Conservation (phyloP, 2,888 invertebrate genomes). For the Nomada goodeniana region DNA sequence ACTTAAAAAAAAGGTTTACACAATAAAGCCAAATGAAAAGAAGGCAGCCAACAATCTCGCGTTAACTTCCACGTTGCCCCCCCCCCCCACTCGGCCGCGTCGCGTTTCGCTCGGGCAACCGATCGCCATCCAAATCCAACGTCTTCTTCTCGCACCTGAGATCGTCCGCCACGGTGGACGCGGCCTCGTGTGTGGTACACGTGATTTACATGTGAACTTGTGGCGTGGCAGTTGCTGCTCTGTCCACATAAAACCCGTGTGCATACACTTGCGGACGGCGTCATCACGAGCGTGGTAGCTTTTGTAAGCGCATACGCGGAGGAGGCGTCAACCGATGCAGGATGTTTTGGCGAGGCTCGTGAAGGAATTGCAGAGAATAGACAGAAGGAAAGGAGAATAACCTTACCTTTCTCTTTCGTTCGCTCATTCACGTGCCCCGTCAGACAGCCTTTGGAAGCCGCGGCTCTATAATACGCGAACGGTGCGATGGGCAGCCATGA, state of each 20-base stretch:
- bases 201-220: constrained; percentile 72
- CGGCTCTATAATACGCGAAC: constrained; percentile 21
- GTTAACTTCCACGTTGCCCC: background rate
- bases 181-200: constrained; percentile 71
- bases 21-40: background rate
- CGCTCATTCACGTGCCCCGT: constrained; percentile 6
- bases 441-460: constrained; percentile 44
- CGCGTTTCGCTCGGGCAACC: constrained; percentile 25
- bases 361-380: constrained; percentile 72
- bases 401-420: background rate
- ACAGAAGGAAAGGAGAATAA: constrained; percentile 36
- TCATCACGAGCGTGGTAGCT: constrained; percentile 51
- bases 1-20: background rate
- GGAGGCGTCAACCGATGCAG: constrained; percentile 68
- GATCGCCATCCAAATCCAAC: constrained; percentile 52
- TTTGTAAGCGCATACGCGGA: constrained; percentile 51
- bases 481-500: constrained; percentile 45
- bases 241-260: constrained; percentile 39
- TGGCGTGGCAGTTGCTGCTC: constrained; percentile 60
- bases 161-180: constrained; percentile 35
- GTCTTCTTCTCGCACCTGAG: constrained; percentile 59
- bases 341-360: constrained; percentile 74
- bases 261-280: constrained; percentile 28
- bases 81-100: background rate
- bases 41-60: background rate